Percentiles rank a stretch among this genome's conserved stretches.
phyloP scores from a whole-genome alignment of 2,113 vertebrate genomes.

The Axis porcinus region DNA sequence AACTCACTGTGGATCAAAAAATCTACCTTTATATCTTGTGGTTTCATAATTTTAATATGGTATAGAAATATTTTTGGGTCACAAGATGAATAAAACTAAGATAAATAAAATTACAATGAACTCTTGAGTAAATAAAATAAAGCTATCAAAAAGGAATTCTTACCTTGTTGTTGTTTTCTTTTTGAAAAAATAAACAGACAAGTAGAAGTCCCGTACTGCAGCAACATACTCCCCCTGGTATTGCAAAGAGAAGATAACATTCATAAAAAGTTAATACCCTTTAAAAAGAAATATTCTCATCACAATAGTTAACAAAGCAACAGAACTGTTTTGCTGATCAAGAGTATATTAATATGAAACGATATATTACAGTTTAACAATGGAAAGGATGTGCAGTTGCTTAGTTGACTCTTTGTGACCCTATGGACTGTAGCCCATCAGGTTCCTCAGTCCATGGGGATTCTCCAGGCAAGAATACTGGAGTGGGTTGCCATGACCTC shows the following conservation, averaged over 20 bases:
- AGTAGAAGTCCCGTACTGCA: constrained; percentile 80
- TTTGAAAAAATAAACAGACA: constrained; percentile 92
- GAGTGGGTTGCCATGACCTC: not conserved
- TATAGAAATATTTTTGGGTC: not conserved
- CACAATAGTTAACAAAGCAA: not conserved
- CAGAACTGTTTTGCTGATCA: not conserved
- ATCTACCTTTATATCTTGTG: not conserved
- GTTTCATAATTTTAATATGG: not conserved
- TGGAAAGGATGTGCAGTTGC: not conserved
- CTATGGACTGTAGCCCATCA: not conserved
- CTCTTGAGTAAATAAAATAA: not conserved
- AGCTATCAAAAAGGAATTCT: constrained; percentile 45
- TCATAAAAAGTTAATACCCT: not conserved
- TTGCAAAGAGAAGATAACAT: constrained; percentile 11
- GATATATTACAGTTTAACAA: not conserved
- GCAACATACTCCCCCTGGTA: constrained; percentile 89
- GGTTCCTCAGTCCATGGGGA: not conserved
- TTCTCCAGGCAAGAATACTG: not conserved
- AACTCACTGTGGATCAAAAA: not conserved
- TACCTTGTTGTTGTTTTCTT: constrained; percentile 88
- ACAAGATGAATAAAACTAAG: not conserved
- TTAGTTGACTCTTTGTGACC: not conserved
- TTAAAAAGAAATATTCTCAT: not conserved
- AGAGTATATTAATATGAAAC: not conserved
- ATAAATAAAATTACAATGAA: not conserved